Conservation (phyloP, 2,113 vertebrate species). For the Meleagris gallopavo region DNA sequence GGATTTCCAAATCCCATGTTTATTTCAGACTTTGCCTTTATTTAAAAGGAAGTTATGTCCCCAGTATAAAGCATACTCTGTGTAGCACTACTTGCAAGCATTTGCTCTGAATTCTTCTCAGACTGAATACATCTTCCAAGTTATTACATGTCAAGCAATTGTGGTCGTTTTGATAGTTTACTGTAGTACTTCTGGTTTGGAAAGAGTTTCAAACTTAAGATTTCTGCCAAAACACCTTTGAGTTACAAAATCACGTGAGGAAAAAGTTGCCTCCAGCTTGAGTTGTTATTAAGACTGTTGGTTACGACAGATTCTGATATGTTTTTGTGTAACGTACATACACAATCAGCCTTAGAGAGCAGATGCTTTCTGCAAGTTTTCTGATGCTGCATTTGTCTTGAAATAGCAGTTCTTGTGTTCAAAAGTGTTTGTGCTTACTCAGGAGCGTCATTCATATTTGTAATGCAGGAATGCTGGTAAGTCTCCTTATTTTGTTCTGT, state of each 20-base stretch:
- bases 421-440: not conserved
- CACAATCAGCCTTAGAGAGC: not conserved
- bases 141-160: accelerated
- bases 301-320: not conserved
- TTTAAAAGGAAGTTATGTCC: not conserved
- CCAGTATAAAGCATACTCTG: not conserved
- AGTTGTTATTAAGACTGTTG: not conserved
- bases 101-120: not conserved
- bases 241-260: slow-evolving; percentile 27
- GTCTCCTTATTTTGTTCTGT: not conserved
- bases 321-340: not conserved
- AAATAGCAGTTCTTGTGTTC: not conserved
- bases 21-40: not conserved
- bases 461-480: not conserved
- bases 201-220: not conserved
- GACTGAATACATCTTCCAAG: not conserved
- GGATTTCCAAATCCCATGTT: not conserved
- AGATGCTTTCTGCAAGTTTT: not conserved
- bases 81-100: not conserved
- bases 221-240: slow-evolving; percentile 49
- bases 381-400: not conserved
- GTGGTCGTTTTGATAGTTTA: not conserved
- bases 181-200: not conserved
- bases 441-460: not conserved
- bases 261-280: slow-evolving; percentile 14